Percentiles rank a stretch among this genome's conserved stretches.
phyloP scores from a whole-genome alignment of 2,113 vertebrate genomes.

The Sturnus vulgaris region DNA sequence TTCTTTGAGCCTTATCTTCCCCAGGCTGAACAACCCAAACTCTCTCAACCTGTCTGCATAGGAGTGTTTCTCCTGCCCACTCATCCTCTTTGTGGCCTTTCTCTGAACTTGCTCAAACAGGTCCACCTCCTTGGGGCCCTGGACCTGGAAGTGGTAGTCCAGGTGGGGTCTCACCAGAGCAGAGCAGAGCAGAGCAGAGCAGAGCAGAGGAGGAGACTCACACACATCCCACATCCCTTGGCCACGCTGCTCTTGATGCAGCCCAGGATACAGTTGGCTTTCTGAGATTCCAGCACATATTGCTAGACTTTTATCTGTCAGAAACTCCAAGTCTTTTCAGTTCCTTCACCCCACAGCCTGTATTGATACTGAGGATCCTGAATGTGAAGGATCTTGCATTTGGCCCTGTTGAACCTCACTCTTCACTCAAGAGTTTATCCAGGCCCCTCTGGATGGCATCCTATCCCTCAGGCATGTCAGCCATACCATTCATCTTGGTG shows the following conservation, averaged over 20 bases:
- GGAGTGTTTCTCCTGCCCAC: background rate
- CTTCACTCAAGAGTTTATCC: background rate
- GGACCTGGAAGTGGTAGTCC: background rate
- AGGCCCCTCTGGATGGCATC: background rate
- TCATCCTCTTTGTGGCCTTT: background rate
- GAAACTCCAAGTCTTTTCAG: background rate
- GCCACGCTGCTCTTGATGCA: fast-evolving
- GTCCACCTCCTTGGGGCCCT: background rate
- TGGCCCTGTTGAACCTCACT: background rate
- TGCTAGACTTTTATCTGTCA: background rate
- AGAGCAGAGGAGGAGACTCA: background rate
- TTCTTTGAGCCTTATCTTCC: background rate
- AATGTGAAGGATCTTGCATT: background rate
- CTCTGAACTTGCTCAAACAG: background rate
- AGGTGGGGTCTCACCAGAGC: background rate
- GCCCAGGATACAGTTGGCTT: fast-evolving
- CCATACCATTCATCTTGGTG: background rate
- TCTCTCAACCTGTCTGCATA: background rate
- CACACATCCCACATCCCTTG: too few relatives aligned
- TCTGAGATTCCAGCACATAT: background rate
- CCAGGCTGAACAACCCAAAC: background rate
- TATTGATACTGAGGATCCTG: background rate
- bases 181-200: background rate
- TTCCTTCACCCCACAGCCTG: background rate
- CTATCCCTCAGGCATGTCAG: background rate